Evolutionary conservation across 1,140 invertebrate species (phyloP).

Genomic region (Probaryconus sp.): DNA sequence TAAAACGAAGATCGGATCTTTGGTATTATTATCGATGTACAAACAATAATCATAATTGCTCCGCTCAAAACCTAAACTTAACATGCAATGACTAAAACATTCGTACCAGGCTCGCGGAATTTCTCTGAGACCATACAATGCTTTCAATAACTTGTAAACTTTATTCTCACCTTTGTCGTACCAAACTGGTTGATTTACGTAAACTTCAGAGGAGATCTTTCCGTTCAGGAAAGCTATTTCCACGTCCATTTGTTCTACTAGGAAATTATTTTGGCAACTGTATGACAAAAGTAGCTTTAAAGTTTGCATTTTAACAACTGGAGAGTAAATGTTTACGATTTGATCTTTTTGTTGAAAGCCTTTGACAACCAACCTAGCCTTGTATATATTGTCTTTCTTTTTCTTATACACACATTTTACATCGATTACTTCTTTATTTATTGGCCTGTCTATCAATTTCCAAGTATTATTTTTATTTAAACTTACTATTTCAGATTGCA

Average conservation of each 20-base stretch:
- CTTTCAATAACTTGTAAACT: conserved; percentile 22
- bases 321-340: conserved; percentile 52
- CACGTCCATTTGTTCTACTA: conserved; percentile 49
- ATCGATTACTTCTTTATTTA: conserved; percentile 36
- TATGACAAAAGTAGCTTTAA: conserved; percentile 52
- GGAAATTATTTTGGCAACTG: conserved; percentile 22
- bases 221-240: conserved; percentile 44
- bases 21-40: not conserved
- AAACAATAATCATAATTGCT: conserved; percentile 29
- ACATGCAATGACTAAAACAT: conserved; percentile 25
- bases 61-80: conserved; percentile 2
- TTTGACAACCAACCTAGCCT: conserved; percentile 52
- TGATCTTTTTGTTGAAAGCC: conserved; percentile 50
- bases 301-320: conserved; percentile 43
- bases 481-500: conserved; percentile 31
- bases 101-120: conserved; percentile 30
- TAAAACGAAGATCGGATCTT: not conserved
- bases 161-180: conserved; percentile 13
- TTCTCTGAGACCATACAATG: conserved; percentile 12
- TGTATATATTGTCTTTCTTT: conserved; percentile 43
- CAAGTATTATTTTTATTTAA: conserved; percentile 21
- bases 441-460: conserved; percentile 23
- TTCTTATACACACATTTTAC: conserved; percentile 48
- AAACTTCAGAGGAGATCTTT: conserved; percentile 25
- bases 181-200: conserved; percentile 27